Evolutionary conservation across 2,888 invertebrate genomes (phyloP).

Genomic region (Hypolimnas misippus): DNA sequence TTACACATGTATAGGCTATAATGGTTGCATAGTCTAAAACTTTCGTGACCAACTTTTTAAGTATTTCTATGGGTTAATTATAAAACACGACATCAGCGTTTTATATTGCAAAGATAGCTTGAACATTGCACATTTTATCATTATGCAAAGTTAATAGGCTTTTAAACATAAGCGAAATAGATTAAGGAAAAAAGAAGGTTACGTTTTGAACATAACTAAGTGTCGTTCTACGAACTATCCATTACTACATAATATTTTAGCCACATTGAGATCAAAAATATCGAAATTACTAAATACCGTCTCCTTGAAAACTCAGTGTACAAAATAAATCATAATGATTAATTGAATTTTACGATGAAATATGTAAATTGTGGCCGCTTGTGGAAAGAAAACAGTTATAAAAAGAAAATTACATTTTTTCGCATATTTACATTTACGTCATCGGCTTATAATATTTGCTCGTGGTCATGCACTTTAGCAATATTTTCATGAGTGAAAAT

Average conservation of each 20-base stretch:
- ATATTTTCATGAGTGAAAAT: too few relatives aligned
- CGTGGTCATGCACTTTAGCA: not conserved
- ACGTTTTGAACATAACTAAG: not conserved
- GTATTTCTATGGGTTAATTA: conserved; percentile 1
- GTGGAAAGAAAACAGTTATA: conserved; percentile 26
- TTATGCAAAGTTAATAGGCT: not conserved
- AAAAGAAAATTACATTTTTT: conserved; percentile 41
- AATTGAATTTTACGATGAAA: conserved; percentile 25
- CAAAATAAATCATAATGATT: conserved; percentile 23
- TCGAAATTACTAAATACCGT: not conserved
- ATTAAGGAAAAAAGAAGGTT: not conserved
- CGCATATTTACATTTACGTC: conserved; percentile 29
- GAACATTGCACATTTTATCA: not conserved
- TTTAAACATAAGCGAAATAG: too few relatives aligned
- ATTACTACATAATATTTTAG: not conserved
- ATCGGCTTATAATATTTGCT: conserved; percentile 1
- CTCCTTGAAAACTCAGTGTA: conserved; percentile 3
- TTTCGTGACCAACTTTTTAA: not conserved
- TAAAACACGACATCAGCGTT: not conserved
- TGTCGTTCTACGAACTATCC: not conserved
- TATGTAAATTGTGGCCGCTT: conserved; percentile 35
- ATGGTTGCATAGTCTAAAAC: conserved; percentile 15
- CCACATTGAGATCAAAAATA: not conserved
- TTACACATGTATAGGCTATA: conserved; percentile 22
- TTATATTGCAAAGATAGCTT: not conserved